Conservation (phyloP, 1,140 invertebrate species). For the Drosophila ambigua region DNA sequence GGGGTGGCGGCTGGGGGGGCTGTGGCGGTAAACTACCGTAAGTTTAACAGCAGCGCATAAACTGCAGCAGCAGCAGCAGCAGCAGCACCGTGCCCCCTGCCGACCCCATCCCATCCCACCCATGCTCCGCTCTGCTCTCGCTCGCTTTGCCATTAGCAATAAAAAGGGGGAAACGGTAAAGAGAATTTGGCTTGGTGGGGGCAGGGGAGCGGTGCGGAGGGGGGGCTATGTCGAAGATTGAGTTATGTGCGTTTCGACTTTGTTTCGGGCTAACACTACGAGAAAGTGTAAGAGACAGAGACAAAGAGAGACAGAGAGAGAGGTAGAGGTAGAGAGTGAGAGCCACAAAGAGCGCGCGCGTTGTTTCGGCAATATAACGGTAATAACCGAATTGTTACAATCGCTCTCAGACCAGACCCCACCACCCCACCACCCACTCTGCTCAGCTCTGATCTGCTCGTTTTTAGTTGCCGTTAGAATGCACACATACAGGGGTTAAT, state of each 20-base stretch:
- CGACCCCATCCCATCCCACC: background rate
- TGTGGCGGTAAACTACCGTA: slow-evolving; percentile 71
- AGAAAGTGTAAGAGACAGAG: background rate
- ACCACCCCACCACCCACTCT: too few species aligned
- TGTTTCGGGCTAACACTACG: slow-evolving; percentile 54
- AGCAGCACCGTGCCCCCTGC: slow-evolving; percentile 1
- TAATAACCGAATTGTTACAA: slow-evolving; percentile 84
- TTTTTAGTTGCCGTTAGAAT: slow-evolving; percentile 81
- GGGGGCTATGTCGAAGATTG: slow-evolving; percentile 68
- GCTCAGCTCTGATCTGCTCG: slow-evolving; percentile 18
- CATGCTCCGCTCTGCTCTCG: background rate
- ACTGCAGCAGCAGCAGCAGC: slow-evolving; percentile 58
- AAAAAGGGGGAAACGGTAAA: slow-evolving; percentile 54
- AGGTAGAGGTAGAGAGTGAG: too few species aligned
- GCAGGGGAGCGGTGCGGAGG: too few species aligned
- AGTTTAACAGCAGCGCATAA: slow-evolving; percentile 79
- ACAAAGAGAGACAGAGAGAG: background rate
- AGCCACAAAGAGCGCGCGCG: slow-evolving; percentile 36
- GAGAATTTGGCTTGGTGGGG: background rate
- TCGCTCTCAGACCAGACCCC: slow-evolving; percentile 34
- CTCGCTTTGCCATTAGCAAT: slow-evolving; percentile 70
- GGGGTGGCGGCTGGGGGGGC: background rate
- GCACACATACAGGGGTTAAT: slow-evolving; percentile 37
- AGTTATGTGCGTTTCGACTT: slow-evolving; percentile 83
- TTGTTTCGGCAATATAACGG: slow-evolving; percentile 83